Percentiles rank a stretch among this genome's conserved stretches.
Evolutionary conservation across 2,113 vertebrate genomes (phyloP).

Genomic region (Trichomycterus rosablanca): DNA sequence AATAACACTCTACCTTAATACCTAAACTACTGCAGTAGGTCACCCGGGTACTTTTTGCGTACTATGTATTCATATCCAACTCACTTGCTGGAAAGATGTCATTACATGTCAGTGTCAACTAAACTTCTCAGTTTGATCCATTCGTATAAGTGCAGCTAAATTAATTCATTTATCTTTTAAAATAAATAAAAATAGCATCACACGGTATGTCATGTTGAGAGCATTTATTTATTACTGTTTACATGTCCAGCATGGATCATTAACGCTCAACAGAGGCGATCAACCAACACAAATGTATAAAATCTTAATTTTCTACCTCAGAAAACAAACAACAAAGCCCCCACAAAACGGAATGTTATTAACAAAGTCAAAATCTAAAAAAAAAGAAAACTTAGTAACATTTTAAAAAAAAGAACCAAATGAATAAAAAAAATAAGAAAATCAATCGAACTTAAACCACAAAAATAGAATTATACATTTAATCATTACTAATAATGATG

Average conservation of each 20-base stretch:
- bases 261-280: slow-evolving; percentile 70
- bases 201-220: slow-evolving; percentile 47
- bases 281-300: slow-evolving; percentile 69
- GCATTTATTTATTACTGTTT: slow-evolving; percentile 65
- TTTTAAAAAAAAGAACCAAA: slow-evolving; percentile 32
- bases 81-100: too few relatives aligned
- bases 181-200: too few relatives aligned
- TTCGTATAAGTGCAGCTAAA: too few relatives aligned
- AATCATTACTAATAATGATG: slow-evolving; percentile 38
- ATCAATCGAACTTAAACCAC: slow-evolving; percentile 37
- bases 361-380: slow-evolving; percentile 50
- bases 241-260: slow-evolving; percentile 77
- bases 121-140: too few relatives aligned
- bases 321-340: slow-evolving; percentile 47
- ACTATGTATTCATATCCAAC: too few relatives aligned
- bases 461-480: slow-evolving; percentile 40
- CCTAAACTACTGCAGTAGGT: too few relatives aligned
- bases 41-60: too few relatives aligned
- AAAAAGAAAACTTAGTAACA: slow-evolving; percentile 32
- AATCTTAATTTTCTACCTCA: slow-evolving; percentile 64
- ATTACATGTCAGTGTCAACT: too few relatives aligned
- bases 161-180: too few relatives aligned
- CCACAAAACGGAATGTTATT: slow-evolving; percentile 71
- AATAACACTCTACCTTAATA: too few relatives aligned
- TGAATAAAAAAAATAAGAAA: slow-evolving; percentile 42